Conservation (phyloP, 2,888 invertebrate genomes). For the Spodoptera picta region DNA sequence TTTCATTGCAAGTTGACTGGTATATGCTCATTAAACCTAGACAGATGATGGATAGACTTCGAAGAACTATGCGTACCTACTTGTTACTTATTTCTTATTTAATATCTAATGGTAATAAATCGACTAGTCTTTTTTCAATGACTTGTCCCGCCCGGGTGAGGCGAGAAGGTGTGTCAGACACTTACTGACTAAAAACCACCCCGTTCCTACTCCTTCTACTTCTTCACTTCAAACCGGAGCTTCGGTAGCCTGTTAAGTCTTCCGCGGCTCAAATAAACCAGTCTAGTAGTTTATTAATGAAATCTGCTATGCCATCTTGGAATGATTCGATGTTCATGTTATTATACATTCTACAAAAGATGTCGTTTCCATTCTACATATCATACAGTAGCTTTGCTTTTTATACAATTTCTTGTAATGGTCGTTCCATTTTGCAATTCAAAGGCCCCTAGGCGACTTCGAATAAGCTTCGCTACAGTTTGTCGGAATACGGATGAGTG, state of each 20-base stretch:
- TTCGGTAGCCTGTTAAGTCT: no score
- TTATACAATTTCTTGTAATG: constrained; percentile 72
- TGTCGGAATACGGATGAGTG: constrained; percentile 66
- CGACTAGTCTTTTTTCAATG: not conserved
- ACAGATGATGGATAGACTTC: not conserved
- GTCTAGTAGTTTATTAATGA: constrained; percentile 9
- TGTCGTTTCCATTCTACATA: constrained; percentile 51
- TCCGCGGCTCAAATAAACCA: no score
- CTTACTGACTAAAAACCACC: no score
- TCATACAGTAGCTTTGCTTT: constrained; percentile 61
- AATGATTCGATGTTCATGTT: not conserved
- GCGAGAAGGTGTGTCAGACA: no score
- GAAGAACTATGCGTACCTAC: not conserved
- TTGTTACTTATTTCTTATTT: not conserved
- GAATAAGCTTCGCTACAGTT: constrained; percentile 67
- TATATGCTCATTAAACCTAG: constrained; percentile 9
- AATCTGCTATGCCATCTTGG: constrained; percentile 2
- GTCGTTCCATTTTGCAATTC: constrained; percentile 75
- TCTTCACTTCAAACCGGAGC: no score
- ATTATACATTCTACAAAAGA: constrained; percentile 15
- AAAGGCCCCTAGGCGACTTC: constrained; percentile 66
- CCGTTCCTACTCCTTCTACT: no score
- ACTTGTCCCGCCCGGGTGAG: no score
- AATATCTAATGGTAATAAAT: constrained; percentile 1
- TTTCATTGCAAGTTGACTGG: not conserved